phyloP scores from a whole-genome alignment of 2,888 invertebrate genomes.

The Erynnis tages region DNA sequence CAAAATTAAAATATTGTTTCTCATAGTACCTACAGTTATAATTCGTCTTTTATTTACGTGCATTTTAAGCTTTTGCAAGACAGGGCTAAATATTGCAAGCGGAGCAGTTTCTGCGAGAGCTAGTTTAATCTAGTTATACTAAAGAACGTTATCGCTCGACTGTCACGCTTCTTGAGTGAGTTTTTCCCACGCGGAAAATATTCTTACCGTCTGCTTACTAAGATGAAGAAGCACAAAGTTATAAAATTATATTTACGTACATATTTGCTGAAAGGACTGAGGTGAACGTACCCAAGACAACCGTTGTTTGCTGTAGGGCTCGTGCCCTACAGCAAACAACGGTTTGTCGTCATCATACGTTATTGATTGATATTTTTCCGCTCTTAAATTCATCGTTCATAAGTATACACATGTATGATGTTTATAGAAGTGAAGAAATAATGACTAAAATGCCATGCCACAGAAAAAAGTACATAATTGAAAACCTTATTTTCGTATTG shows the following conservation, averaged over 20 bases:
- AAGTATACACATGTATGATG: too few relatives aligned
- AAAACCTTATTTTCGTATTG: too few relatives aligned
- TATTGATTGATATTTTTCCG: constrained; percentile 65
- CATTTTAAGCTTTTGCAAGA: background rate
- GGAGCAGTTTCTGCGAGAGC: constrained; percentile 30
- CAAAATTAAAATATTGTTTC: too few relatives aligned
- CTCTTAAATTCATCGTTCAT: too few relatives aligned
- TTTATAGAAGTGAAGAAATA: too few relatives aligned
- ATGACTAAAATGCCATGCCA: too few relatives aligned
- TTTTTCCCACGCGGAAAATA: constrained; percentile 60
- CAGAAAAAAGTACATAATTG: too few relatives aligned
- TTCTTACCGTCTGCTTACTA: constrained; percentile 50
- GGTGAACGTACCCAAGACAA: constrained; percentile 50
- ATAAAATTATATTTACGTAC: constrained; percentile 45
- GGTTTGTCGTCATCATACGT: constrained; percentile 43
- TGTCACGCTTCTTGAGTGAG: constrained; percentile 55
- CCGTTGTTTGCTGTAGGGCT: constrained; percentile 46
- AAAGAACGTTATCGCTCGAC: constrained; percentile 57
- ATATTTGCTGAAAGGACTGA: constrained; percentile 35
- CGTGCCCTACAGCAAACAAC: too few relatives aligned
- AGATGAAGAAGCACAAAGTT: constrained; percentile 50
- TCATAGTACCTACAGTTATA: too few relatives aligned
- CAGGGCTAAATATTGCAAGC: constrained; percentile 1
- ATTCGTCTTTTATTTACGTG: background rate
- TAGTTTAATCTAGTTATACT: constrained; percentile 61